Conservation (phyloP, 2,797 vertebrate genomes). For the Gymnocypris eckloni region DNA sequence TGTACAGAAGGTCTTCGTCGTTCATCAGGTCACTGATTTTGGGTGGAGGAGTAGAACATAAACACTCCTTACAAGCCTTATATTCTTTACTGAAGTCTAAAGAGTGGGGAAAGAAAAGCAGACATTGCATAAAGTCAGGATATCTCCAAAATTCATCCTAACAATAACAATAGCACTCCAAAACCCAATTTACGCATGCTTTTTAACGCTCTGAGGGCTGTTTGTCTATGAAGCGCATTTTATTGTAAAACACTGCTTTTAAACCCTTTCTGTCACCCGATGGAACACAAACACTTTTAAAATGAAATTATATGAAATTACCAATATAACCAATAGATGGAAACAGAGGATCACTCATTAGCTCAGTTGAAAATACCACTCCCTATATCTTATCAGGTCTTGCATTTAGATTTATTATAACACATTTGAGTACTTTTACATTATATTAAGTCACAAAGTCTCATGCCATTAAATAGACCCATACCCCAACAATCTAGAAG, state of each 20-base stretch:
- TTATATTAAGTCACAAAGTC: too few species aligned
- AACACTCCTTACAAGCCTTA: conserved; percentile 76
- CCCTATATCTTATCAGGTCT: too few species aligned
- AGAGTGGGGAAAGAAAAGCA: conserved; percentile 13
- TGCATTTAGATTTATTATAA: too few species aligned
- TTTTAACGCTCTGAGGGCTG: background rate
- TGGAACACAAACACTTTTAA: too few species aligned
- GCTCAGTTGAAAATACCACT: too few species aligned
- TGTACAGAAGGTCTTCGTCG: conserved; percentile 93
- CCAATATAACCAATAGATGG: too few species aligned
- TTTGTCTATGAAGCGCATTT: background rate
- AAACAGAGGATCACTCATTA: too few species aligned
- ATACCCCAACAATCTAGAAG: too few species aligned
- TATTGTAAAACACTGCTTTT: background rate
- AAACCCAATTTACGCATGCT: background rate
- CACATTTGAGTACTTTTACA: too few species aligned
- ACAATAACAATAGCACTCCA: background rate
- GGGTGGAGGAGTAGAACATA: conserved; percentile 78
- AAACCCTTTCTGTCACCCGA: background rate
- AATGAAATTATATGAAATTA: too few species aligned
- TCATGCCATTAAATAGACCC: too few species aligned
- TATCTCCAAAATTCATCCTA: background rate
- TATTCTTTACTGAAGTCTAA: conserved; percentile 76
- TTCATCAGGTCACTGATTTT: conserved; percentile 97
- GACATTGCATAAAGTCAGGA: background rate